Percentiles rank a stretch among this genome's conserved stretches.
These are phyloP conservation scores for Scarus forsteni DNA, from an alignment of 2,797 vertebrate species.

Conservation along the genomic window DNA sequence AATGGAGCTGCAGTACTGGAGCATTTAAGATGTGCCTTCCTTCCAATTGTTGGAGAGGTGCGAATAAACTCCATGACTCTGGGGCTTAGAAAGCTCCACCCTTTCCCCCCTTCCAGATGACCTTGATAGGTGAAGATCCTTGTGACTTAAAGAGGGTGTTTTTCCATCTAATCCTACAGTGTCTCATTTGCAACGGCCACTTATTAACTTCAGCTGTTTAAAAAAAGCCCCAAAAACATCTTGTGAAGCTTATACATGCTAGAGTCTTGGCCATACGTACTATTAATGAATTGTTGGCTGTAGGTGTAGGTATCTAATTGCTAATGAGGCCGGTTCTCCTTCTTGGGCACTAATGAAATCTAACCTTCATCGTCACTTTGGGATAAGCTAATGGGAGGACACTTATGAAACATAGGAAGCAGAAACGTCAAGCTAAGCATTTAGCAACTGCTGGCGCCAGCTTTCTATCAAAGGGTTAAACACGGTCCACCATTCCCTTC, in stretches of 20 bases:
- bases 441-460: slow-evolving; percentile 67
- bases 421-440: slow-evolving; percentile 77
- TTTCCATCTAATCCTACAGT: slow-evolving; percentile 2
- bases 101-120: too few species aligned
- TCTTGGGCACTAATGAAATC: slow-evolving; percentile 62
- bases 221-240: slow-evolving; percentile 10
- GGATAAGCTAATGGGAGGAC: slow-evolving; percentile 68
- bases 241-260: slow-evolving; percentile 9
- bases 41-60: too few species aligned
- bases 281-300: slow-evolving; percentile 12
- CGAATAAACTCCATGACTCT: too few species aligned
- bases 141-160: background rate
- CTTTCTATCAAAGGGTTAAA: slow-evolving; percentile 74
- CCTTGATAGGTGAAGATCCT: background rate
- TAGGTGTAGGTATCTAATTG: slow-evolving; percentile 40
- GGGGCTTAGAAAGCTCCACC: too few species aligned
- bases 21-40: too few species aligned
- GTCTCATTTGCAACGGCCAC: background rate
- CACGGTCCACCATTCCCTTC: slow-evolving; percentile 54
- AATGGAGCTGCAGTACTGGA: too few species aligned
- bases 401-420: slow-evolving; percentile 54
- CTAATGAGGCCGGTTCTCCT: slow-evolving; percentile 52
- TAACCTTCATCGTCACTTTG: slow-evolving; percentile 67
- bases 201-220: slow-evolving; percentile 6
- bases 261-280: slow-evolving; percentile 20